These are phyloP conservation scores for Zaprionus obscuricornis DNA, from an alignment of 2,888 invertebrate species.

Conservation along the genomic window DNA sequence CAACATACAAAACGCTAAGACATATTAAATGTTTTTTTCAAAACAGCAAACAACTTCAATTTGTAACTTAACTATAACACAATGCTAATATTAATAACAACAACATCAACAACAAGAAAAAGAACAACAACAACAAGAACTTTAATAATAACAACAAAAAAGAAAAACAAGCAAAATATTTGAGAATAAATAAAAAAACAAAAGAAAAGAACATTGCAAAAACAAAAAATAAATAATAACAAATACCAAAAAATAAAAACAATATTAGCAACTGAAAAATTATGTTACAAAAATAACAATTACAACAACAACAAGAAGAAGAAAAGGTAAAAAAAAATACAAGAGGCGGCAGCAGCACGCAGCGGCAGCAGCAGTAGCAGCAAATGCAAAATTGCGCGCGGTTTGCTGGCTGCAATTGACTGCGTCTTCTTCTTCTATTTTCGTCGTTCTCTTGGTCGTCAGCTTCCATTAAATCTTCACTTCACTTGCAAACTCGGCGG, in stretches of 20 bases:
- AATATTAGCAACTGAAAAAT: constrained; percentile 44
- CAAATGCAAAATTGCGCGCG: constrained; percentile 35
- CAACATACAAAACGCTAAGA: too few relatives aligned
- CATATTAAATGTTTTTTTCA: too few relatives aligned
- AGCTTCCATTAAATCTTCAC: constrained; percentile 29
- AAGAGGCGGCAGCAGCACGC: constrained; percentile 2
- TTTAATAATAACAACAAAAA: too few relatives aligned
- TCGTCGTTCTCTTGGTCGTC: constrained; percentile 6
- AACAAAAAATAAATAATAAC: constrained; percentile 17
- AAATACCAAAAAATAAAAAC: too few relatives aligned
- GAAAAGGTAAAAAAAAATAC: constrained; percentile 6
- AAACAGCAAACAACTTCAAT: too few relatives aligned
- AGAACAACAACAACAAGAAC: too few relatives aligned
- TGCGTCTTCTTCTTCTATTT: constrained; percentile 16
- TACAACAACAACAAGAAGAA: constrained; percentile 26
- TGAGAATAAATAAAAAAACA: too few relatives aligned
- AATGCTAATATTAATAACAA: too few relatives aligned
- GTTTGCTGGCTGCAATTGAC: constrained; percentile 31
- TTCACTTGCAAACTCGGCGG: constrained; percentile 10
- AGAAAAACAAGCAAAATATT: too few relatives aligned
- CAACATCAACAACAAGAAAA: too few relatives aligned
- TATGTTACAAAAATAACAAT: constrained; percentile 49
- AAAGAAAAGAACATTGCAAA: constrained; percentile 2
- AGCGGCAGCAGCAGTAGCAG: constrained; percentile 7
- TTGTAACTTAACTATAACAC: too few relatives aligned